Evolutionary conservation across 2,797 vertebrate species (phyloP).

Genomic region (Intellagama lesueurii): DNA sequence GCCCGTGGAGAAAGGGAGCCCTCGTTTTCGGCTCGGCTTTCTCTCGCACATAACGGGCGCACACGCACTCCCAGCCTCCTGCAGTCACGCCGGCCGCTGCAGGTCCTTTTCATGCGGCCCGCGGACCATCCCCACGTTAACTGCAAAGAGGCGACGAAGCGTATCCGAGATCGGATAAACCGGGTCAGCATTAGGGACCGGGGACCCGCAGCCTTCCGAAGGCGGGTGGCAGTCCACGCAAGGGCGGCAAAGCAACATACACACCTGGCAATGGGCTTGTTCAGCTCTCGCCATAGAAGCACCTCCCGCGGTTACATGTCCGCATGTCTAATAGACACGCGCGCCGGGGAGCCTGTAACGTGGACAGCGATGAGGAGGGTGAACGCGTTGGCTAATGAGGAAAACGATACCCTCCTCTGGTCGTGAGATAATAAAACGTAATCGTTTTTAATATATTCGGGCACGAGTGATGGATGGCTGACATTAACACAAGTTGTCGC

Average conservation of each 20-base stretch:
- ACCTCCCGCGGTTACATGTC: background rate
- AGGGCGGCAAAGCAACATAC: no score
- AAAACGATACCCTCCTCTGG: constrained; percentile 11
- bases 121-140: no score
- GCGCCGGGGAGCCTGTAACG: background rate
- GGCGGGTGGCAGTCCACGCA: background rate
- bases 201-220: no score
- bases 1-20: background rate
- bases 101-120: background rate
- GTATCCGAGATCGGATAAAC: background rate
- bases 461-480: constrained; percentile 51
- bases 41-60: no score
- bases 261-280: no score
- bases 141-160: background rate
- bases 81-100: background rate
- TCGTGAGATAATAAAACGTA: constrained; percentile 21
- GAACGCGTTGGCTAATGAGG: constrained; percentile 13
- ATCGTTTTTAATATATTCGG: constrained; percentile 28
- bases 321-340: background rate
- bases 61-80: background rate
- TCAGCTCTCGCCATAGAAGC: background rate
- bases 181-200: background rate
- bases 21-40: background rate
- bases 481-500: constrained; percentile 55
- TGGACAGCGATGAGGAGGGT: background rate